Evolutionary conservation across 2,113 vertebrate species (phyloP).

Genomic region (Ifrita kowaldi): DNA sequence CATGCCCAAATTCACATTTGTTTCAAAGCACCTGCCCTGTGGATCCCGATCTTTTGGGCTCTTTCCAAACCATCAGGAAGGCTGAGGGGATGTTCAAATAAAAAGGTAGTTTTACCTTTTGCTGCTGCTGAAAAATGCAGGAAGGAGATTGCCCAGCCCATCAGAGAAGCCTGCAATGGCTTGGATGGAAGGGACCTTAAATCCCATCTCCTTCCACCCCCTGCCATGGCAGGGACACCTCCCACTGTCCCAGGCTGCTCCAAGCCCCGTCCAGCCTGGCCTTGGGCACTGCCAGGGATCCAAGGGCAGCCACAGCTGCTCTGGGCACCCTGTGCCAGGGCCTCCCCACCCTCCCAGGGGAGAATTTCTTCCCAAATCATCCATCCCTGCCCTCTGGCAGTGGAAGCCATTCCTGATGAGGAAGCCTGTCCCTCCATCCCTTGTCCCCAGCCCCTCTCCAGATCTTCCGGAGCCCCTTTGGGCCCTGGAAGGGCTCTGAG

Average conservation of each 20-base stretch:
- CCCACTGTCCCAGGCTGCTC: neutral
- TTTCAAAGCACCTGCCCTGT: neutral
- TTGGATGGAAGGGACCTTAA: neutral
- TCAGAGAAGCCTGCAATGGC: neutral
- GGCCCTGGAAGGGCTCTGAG: neutral
- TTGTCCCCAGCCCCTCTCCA: neutral
- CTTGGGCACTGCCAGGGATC: neutral
- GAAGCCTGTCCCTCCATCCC: neutral
- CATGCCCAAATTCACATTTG: neutral
- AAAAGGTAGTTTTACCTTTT: accelerated
- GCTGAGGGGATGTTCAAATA: neutral
- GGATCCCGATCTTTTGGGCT: neutral
- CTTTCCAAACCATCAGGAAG: neutral
- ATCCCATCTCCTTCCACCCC: accelerated
- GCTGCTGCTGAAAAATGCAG: neutral
- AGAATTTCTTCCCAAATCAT: neutral
- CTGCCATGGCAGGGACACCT: neutral
- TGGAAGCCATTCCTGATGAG: neutral
- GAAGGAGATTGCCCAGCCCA: neutral
- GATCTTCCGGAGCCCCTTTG: neutral
- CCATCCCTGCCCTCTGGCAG: neutral
- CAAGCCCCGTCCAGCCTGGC: neutral
- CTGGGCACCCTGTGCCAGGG: neutral
- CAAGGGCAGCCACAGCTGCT: neutral
- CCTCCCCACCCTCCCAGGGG: neutral